Percentiles rank a stretch among this genome's conserved stretches.
Conservation (phyloP, 1,140 invertebrate species). For the Lasaia peninsularis region DNA sequence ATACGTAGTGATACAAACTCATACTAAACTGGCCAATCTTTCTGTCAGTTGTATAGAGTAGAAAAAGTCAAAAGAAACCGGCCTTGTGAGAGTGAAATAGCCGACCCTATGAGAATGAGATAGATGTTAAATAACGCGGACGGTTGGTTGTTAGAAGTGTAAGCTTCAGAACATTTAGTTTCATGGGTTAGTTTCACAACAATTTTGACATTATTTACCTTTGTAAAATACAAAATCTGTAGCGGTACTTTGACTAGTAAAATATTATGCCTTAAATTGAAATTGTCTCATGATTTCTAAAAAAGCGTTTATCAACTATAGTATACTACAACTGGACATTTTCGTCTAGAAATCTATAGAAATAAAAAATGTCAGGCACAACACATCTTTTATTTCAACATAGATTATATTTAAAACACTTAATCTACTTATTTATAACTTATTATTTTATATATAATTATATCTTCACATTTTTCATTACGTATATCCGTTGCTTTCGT, state of each 20-base stretch:
- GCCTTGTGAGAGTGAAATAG: no score
- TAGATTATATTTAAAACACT: conserved; percentile 10
- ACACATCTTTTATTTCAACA: conserved; percentile 7
- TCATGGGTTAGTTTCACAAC: no score
- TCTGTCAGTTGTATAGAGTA: no score
- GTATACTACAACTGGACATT: conserved; percentile 46
- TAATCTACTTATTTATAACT: conserved; percentile 26
- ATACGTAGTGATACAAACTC: no score
- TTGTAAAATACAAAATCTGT: conserved; percentile 26
- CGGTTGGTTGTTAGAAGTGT: no score
- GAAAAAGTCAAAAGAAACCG: no score
- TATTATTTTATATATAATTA: conserved; percentile 56
- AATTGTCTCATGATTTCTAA: conserved; percentile 31
- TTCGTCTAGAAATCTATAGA: conserved; percentile 22
- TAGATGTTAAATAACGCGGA: no score
- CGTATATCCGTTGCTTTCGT: conserved; percentile 68
- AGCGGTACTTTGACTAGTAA: conserved; percentile 65
- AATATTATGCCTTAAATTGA: conserved; percentile 62
- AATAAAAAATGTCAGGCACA: conserved; percentile 10
- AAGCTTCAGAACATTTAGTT: no score
- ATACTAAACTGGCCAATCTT: no score
- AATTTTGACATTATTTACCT: conserved; percentile 21
- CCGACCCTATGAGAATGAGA: neutral
- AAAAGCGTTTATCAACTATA: conserved; percentile 39
- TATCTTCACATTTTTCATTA: conserved; percentile 54